Evolutionary conservation across 2,888 invertebrate genomes (phyloP), one percentile per base, ranked within the genome.

Genomic region (Napeogenes inachia): DNA sequence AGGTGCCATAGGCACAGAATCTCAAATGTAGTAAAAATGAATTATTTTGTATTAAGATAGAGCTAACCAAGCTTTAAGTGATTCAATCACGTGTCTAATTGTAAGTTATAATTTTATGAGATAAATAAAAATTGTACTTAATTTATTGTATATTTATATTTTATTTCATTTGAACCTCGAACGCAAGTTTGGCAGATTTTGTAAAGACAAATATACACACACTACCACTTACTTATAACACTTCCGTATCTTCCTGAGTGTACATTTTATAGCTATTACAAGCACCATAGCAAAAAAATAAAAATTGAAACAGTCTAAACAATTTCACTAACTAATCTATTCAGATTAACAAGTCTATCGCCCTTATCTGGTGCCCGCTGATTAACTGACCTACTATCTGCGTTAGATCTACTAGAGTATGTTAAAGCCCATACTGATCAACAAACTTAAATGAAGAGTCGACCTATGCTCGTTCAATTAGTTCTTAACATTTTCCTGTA

Each of bases 1-100:
- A 75, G 75, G 84, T 84, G 88, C 86, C 88, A 86, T 86, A 86
- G 87, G 87, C 87, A 83, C 81, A 66, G 83, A 86, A 87, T 88
- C 88, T 88, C 89, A 74, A 76, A 73, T 74, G 71, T 75, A 75
- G 68, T 63, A 68, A 70, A 69, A 65, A 73, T 70, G 61, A 70
- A 71, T 75, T 75, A 76, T 71, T 76, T 64, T 73, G 74, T 74
- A 71, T 64, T 72, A 74, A 74, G 67, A 67, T 71, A 56, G 71
- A 81, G 88, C 86, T 86, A 85, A 68, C 76, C 78, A 84, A 85
- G 85, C 86, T 80, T 77, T 80, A 81, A 81, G 83, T 81, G 82
- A 84, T 84, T 64, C 73, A 76, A 80, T 80, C 80, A 85, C 84
- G 71, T 75, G 70, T 77, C 72, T 79, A 78, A 70, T 70, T 64